A percentile compares a stretch with the other conserved stretches of the same genome.
These are phyloP conservation scores for Nemopilema nomurai DNA, from an alignment of 30 jellyfish, hydroid and myxozoan genomes.

Conservation along the genomic window DNA sequence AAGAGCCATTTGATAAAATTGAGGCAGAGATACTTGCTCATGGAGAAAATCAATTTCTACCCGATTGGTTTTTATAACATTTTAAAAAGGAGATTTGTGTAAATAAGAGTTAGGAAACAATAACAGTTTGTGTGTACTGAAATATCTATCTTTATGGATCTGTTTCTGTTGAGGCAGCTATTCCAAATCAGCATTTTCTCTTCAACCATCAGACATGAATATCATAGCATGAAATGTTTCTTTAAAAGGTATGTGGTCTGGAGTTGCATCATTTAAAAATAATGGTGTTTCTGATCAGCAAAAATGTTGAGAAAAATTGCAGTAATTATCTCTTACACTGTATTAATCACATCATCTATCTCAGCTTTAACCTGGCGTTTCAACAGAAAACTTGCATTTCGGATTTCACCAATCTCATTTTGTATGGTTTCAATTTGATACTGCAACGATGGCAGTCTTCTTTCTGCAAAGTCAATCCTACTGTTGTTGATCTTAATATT, in stretches of 20 bases:
- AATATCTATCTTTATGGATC: no score
- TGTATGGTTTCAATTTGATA: constrained; percentile 24
- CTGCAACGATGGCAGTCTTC: constrained; percentile 31
- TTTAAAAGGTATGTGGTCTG: no score
- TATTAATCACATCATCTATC: not conserved
- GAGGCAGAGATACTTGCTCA: constrained; percentile 21
- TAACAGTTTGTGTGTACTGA: no score
- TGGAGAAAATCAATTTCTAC: constrained; percentile 71
- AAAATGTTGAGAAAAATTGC: not conserved
- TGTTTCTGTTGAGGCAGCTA: no score
- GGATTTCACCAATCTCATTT: constrained; percentile 3
- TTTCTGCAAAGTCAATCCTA: constrained; percentile 29
- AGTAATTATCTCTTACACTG: not conserved
- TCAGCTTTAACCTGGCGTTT: constrained; percentile 6
- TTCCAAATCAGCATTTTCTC: no score
- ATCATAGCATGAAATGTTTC: no score
- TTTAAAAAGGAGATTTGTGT: not conserved
- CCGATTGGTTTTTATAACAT: constrained; percentile 76
- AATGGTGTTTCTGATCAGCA: not conserved
- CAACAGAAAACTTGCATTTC: not conserved
- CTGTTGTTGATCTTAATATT: constrained; percentile 11
- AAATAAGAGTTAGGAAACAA: no score
- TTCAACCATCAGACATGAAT: no score
- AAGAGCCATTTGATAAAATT: constrained; percentile 69
- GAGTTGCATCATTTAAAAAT: not conserved